Conservation (phyloP, 2,888 invertebrate genomes). For the Leptopilina drosophilae region DNA sequence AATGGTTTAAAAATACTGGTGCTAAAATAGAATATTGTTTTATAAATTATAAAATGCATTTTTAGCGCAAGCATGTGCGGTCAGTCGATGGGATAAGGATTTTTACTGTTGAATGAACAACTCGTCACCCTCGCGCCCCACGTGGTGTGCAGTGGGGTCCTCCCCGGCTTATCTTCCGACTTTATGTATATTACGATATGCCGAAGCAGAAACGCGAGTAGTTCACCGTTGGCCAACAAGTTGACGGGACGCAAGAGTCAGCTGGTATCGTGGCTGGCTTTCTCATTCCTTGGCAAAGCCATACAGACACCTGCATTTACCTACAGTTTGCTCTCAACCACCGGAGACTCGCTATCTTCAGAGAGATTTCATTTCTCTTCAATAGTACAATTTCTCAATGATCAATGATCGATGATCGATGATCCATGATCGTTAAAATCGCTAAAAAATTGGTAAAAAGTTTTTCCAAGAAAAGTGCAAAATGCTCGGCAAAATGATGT, state of each 20-base stretch:
- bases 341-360: slow-evolving; percentile 23
- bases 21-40: too few relatives aligned
- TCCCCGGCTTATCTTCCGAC: slow-evolving; percentile 70
- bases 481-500: too few relatives aligned
- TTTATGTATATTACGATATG: slow-evolving; percentile 73
- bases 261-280: slow-evolving; percentile 50
- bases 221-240: slow-evolving; percentile 72
- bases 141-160: slow-evolving; percentile 64
- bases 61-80: background rate
- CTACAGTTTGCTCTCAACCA: slow-evolving; percentile 18
- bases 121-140: slow-evolving; percentile 56
- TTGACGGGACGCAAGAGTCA: slow-evolving; percentile 57
- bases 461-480: too few relatives aligned
- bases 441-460: background rate
- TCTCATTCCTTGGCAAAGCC: slow-evolving; percentile 34
- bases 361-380: slow-evolving; percentile 22
- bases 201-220: slow-evolving; percentile 68
- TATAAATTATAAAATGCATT: too few relatives aligned
- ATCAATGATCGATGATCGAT: background rate
- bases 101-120: slow-evolving; percentile 13
- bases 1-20: too few relatives aligned
- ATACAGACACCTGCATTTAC: background rate
- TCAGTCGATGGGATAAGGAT: slow-evolving; percentile 1
- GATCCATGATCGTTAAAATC: too few relatives aligned
- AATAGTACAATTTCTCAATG: background rate